These are phyloP conservation scores for Brienomyrus brachyistius DNA, from an alignment of 2,113 vertebrate species.

Conservation along the genomic window DNA sequence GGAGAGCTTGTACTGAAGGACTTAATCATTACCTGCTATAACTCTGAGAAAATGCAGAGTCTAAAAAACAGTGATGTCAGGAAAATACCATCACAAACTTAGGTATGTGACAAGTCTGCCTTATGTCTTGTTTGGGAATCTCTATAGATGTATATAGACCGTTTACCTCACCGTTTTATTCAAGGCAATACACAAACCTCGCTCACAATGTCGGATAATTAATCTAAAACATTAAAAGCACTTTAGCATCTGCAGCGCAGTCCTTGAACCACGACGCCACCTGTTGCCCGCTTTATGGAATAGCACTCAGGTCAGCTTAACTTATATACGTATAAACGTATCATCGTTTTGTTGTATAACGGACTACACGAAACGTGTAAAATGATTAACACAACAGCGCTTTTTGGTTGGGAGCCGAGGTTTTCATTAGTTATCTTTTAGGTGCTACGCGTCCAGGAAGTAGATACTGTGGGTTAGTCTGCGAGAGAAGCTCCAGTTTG, in stretches of 20 bases:
- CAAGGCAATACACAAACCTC: background rate
- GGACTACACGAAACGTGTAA: background rate
- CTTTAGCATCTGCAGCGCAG: background rate
- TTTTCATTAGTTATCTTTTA: background rate
- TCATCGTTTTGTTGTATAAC: background rate
- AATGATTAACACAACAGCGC: background rate
- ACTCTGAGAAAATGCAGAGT: background rate
- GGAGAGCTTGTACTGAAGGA: background rate
- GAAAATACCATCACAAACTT: background rate
- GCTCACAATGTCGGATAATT: background rate
- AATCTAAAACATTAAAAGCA: background rate
- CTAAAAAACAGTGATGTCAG: background rate
- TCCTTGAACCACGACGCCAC: background rate
- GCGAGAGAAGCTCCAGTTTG: background rate
- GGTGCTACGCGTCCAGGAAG: background rate
- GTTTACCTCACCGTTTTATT: background rate
- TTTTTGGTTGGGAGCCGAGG: background rate
- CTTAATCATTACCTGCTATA: conserved; percentile 8
- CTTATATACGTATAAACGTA: background rate
- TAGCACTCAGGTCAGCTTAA: background rate
- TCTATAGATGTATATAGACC: background rate
- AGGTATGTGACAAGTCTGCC: background rate
- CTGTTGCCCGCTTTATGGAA: background rate
- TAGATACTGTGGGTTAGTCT: background rate
- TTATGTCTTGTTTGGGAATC: background rate